A percentile compares a stretch with the other conserved stretches of the same genome.
phyloP scores from a whole-genome alignment of 2,113 vertebrate species.

The Ancistrus triradiatus region DNA sequence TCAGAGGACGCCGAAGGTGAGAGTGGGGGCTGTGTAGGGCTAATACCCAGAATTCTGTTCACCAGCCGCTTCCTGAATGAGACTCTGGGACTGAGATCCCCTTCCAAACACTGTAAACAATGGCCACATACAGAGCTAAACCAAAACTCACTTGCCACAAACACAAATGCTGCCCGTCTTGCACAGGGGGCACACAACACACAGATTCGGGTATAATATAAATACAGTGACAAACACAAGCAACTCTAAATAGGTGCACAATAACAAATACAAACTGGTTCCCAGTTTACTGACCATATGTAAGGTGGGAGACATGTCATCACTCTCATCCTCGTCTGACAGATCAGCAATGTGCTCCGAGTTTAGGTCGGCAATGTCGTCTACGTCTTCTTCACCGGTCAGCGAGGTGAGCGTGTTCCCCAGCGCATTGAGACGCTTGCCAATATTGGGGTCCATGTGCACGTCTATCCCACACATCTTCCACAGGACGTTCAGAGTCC shows the following conservation, averaged over 20 bases:
- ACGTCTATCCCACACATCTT: slow-evolving; percentile 99
- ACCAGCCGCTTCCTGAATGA: slow-evolving; percentile 91
- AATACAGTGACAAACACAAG: background rate
- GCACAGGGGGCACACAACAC: background rate
- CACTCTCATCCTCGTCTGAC: slow-evolving; percentile 91
- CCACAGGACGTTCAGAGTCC: slow-evolving; percentile 96
- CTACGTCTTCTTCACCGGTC: slow-evolving; percentile 91
- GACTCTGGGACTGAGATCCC: slow-evolving; percentile 80
- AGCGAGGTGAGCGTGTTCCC: slow-evolving; percentile 92
- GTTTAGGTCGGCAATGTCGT: slow-evolving; percentile 90
- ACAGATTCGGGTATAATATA: background rate
- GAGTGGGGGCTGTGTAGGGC: slow-evolving; percentile 73
- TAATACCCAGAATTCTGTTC: slow-evolving; percentile 92
- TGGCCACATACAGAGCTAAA: slow-evolving; percentile 40
- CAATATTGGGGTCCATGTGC: slow-evolving; percentile 98
- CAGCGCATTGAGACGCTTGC: slow-evolving; percentile 90
- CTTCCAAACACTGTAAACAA: slow-evolving; percentile 70
- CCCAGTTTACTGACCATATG: slow-evolving; percentile 86
- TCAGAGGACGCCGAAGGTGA: slow-evolving; percentile 69
- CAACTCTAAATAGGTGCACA: no score
- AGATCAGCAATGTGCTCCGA: slow-evolving; percentile 87
- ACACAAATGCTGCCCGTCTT: background rate
- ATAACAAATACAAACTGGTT: no score
- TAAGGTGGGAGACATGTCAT: slow-evolving; percentile 85
- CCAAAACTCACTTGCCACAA: background rate